These are phyloP conservation scores for Xyrauchen texanus DNA, from an alignment of 2,113 vertebrate species.

Conservation along the genomic window DNA sequence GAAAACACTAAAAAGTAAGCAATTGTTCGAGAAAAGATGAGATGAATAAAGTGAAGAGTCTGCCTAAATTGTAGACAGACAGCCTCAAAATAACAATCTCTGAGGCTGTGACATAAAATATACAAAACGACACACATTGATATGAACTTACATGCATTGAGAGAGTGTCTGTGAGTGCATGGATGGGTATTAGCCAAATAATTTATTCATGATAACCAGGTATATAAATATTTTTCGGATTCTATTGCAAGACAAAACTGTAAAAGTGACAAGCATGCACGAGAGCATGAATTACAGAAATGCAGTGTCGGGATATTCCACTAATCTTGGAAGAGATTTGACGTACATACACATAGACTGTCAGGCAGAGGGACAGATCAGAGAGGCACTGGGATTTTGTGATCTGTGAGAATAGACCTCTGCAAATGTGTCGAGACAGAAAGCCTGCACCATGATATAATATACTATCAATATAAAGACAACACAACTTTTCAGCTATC, in stretches of 20 bases:
- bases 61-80: constrained; percentile 7
- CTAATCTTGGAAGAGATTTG: constrained; percentile 54
- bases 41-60: not conserved
- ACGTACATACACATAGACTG: constrained; percentile 19
- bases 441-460: too few species aligned
- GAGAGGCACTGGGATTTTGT: constrained; percentile 12
- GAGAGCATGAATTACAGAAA: constrained; percentile 44
- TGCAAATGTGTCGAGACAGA: not conserved
- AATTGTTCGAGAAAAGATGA: not conserved
- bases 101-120: not conserved
- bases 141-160: not conserved
- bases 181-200: constrained; percentile 32
- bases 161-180: not conserved
- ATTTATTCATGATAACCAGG: constrained; percentile 33
- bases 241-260: constrained; percentile 12
- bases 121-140: not conserved
- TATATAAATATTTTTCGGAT: constrained; percentile 3
- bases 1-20: constrained; percentile 4
- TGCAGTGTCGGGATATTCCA: constrained; percentile 25
- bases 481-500: too few species aligned
- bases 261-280: constrained; percentile 11
- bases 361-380: constrained; percentile 29
- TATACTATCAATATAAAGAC: too few species aligned
- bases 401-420: not conserved
- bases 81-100: constrained; percentile 10